Evolutionary conservation across 2,888 invertebrate genomes (phyloP), one percentile per base, ranked within the genome.

Genomic region (Linyphia triangularis): DNA sequence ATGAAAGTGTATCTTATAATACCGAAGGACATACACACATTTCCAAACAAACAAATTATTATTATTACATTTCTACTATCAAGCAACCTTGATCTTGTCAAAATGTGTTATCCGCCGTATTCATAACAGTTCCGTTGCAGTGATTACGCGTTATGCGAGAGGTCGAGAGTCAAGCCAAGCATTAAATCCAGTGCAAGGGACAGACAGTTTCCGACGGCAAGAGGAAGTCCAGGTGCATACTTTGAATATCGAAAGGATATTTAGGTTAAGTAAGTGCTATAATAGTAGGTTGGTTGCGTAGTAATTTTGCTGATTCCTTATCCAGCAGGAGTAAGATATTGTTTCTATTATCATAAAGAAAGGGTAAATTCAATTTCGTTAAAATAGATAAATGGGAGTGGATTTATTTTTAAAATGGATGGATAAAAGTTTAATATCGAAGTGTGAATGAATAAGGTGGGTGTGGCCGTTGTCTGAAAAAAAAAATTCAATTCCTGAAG

Each of bases 11-110:
- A 6, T 33, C 37, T 13, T 37, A 37, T 22, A 22, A 19, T 4
- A 69, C 0, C 22, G 67, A 22, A 69, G 67, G 67, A 37, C 37
- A 37, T 22, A 13, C 28, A 30, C 28, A 65, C 37, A 33, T 69
- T 37, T 26, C 61, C 43, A 63, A 19, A 37, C 37, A 37, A 13
- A 40, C 22, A 63, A 13, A 9, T 26, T 43, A 33, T 37, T 65
- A 57, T 63, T n/a, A 33, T 13, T 16, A 26, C 65, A 26, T 24
- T 67, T n/a, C 22, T 37, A n/a, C 33, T 24, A 61, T 30, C 75
- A 37, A 40, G 24, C 65, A 67, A 79, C 78, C 78, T 79, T 79
- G 78, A 79, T 79, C 78, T 79, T 67, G 43, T 26, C 26, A 30
- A 59, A 57, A 43, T 57, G 28, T 73, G 59, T 59, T 73, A 19